These are phyloP conservation scores for Folsomia manolachei DNA, from an alignment of 2,888 invertebrate genomes.

Conservation along the genomic window DNA sequence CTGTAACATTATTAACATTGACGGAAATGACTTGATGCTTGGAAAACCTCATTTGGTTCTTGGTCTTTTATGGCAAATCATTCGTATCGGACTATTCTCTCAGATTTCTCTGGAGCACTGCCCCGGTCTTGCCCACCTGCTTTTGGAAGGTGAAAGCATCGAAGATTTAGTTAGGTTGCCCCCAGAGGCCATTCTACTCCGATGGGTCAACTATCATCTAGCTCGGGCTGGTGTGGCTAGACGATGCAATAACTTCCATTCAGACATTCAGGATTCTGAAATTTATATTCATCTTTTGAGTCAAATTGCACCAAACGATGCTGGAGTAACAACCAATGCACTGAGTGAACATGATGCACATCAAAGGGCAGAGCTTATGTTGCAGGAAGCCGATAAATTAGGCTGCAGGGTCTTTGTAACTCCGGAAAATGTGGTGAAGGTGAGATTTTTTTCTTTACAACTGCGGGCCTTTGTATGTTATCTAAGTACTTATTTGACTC, in stretches of 20 bases:
- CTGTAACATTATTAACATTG: slow-evolving; percentile 92
- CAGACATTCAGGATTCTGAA: slow-evolving; percentile 93
- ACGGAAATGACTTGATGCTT: slow-evolving; percentile 90
- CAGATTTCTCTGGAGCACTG: slow-evolving; percentile 98
- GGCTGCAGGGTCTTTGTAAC: slow-evolving; percentile 94
- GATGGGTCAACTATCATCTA: slow-evolving; percentile 99
- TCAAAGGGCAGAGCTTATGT: slow-evolving; percentile 85
- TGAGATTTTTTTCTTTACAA: too few species aligned
- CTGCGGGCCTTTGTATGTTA: too few species aligned
- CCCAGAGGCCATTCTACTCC: slow-evolving; percentile 90
- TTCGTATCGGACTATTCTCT: slow-evolving; percentile 95
- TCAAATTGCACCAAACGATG: slow-evolving; percentile 78
- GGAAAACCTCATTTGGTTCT: slow-evolving; percentile 91
- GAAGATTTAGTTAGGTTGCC: slow-evolving; percentile 90
- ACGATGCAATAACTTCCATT: slow-evolving; percentile 87
- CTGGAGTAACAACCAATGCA: slow-evolving; percentile 79
- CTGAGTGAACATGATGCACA: slow-evolving; percentile 62
- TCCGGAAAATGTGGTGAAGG: slow-evolving; percentile 87
- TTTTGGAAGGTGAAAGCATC: slow-evolving; percentile 82
- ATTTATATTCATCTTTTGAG: slow-evolving; percentile 77
- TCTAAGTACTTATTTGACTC: too few species aligned
- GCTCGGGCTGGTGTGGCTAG: slow-evolving; percentile 76
- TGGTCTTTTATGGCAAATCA: slow-evolving; percentile 98
- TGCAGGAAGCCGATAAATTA: slow-evolving; percentile 93
- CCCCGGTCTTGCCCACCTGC: slow-evolving; percentile 88